phyloP scores from a whole-genome alignment of 2,113 vertebrate species.

The Chloroceryle aenea region DNA sequence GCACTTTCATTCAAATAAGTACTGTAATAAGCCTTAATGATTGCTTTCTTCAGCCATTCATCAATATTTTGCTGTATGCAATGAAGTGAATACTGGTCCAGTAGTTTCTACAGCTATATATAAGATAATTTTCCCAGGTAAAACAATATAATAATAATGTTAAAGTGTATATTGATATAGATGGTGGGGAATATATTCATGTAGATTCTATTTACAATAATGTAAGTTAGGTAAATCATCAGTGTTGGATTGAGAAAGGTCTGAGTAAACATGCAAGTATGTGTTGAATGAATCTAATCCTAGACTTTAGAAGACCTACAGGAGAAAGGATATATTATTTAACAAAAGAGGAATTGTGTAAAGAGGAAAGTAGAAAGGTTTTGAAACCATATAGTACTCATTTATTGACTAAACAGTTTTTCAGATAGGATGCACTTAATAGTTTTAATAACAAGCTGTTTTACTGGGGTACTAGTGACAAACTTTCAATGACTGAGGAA shows the following conservation, averaged over 20 bases:
- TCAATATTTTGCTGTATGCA: slow-evolving; percentile 56
- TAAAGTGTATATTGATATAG: neutral
- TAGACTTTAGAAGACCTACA: neutral
- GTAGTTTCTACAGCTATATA: slow-evolving; percentile 24
- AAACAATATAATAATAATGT: neutral
- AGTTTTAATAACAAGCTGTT: neutral
- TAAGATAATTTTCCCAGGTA: neutral
- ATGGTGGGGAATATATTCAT: neutral
- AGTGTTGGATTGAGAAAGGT: neutral
- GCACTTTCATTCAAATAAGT: slow-evolving; percentile 55
- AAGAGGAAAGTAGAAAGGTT: neutral
- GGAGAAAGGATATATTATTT: neutral
- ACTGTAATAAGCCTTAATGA: slow-evolving; percentile 47
- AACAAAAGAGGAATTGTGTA: neutral
- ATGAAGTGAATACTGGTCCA: neutral
- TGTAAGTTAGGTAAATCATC: neutral
- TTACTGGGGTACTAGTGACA: neutral
- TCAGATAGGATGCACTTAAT: neutral
- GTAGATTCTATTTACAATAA: neutral
- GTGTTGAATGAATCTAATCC: neutral
- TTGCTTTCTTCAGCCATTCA: slow-evolving; percentile 46
- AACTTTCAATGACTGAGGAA: neutral
- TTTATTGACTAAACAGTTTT: neutral
- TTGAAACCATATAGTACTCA: neutral
- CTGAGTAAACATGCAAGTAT: neutral